These are phyloP conservation scores for Aplysina aerophoba DNA, from an alignment of 37 sponge, comb jelly and placozoan species.

Conservation along the genomic window DNA sequence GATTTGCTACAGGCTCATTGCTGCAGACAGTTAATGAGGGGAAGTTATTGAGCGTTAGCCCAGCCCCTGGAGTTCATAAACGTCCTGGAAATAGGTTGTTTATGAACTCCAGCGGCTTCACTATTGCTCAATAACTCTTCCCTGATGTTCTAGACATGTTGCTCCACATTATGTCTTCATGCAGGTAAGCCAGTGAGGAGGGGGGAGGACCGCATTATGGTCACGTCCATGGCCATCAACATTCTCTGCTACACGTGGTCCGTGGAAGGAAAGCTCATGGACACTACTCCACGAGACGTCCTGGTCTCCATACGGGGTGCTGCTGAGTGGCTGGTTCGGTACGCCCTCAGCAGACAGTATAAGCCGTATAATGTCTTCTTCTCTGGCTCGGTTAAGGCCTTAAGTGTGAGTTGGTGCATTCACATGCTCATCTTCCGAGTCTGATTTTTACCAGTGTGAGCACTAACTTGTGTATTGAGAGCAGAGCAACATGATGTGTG, in stretches of 20 bases:
- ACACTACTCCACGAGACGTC: conserved; percentile 32
- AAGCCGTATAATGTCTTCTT: conserved; percentile 55
- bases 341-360: conserved; percentile 18
- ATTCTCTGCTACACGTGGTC: conserved; percentile 53
- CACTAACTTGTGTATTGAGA: no score
- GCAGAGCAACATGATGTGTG: no score
- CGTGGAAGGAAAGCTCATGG: not conserved
- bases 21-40: not conserved
- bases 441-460: no score
- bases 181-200: conserved; percentile 46
- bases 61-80: no score
- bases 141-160: not conserved
- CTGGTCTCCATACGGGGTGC: not conserved
- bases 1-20: not conserved
- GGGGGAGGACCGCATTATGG: conserved; percentile 48
- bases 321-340: conserved; percentile 38
- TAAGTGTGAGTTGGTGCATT: conserved; percentile 1
- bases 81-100: no score
- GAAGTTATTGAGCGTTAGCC: no score
- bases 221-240: conserved; percentile 58
- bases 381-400: conserved; percentile 56
- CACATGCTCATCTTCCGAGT: no score
- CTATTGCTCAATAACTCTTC: no score
- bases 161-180: not conserved
- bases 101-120: not conserved